Base-by-base conservation (phyloP, 1,140 invertebrate species). In the Pseudomyrmex cubaensis region DNA sequence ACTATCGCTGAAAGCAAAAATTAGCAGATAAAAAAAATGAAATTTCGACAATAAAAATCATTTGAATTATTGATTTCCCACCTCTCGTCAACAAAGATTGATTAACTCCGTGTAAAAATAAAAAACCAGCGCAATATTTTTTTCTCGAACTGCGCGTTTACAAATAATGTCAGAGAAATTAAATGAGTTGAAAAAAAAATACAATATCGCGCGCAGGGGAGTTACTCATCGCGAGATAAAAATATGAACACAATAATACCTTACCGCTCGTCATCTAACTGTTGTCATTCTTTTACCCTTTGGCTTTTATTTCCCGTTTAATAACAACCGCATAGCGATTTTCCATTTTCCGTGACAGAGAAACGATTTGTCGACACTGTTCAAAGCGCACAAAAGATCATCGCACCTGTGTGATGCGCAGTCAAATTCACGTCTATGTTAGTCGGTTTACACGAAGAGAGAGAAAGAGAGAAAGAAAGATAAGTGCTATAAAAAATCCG, bases 401-500 rank as follows among this genome's bases (percentile, higher is more conserved):
- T 67, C 17, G 2, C 15, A 15, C 57, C 7, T 2, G 25, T 35
- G 35, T 62, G 72, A 85, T 83, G 61, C 61, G 52, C 66, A 54
- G 50, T 17, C 66, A 48, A 83, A 83, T 4, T 62, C 44, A 59
- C 56, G 13, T 59, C 17, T 10, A 25, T 56, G 52, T 44, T 73
- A 59, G 48, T n/a, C 22, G 50, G 52, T 66, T 86, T 84, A 64
- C 20, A 54, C 9, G n/a, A 10, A 61, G 2, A 46, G 7, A 52
- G 13, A 12, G 12, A 52, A 8, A 46, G 35, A 35, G 35, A 35
- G 35, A 20, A 20, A 35, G 0, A 7, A 7, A 35, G 35, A 35
- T 35, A 35, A 35, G 52, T 52, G 15, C 66, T 61, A 77, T 86
- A 77, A 87, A 86, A 57, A 59, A 83, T 86, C 61, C 73, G 62